Evolutionary conservation across 2,113 vertebrate species (phyloP).

Genomic region (Cynocephalus volans): DNA sequence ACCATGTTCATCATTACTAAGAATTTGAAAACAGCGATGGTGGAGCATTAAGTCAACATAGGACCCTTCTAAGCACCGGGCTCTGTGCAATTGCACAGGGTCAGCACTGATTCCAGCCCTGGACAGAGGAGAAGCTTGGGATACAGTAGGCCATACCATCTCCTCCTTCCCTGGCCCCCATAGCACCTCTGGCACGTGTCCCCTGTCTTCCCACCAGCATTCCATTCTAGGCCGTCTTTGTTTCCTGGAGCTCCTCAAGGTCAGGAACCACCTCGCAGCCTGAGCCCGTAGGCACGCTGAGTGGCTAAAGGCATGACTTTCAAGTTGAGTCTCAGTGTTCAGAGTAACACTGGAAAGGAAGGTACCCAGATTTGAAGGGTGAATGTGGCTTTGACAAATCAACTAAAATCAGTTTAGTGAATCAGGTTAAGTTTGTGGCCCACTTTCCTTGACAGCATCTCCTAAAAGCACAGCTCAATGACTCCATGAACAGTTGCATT

Average conservation of each 20-base stretch:
- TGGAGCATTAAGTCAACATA: rapidly evolving
- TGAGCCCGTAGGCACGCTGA: no score
- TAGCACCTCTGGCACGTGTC: rapidly evolving
- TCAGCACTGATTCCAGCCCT: rapidly evolving
- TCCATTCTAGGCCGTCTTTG: background rate
- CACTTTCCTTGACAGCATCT: background rate
- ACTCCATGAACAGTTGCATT: background rate
- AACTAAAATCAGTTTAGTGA: background rate
- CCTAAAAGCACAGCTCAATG: background rate
- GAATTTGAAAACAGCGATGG: background rate
- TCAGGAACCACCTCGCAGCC: background rate
- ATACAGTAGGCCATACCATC: background rate
- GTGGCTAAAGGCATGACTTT: background rate
- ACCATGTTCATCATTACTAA: rapidly evolving
- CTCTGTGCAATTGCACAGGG: rapidly evolving
- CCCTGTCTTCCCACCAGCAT: background rate
- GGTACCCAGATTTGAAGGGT: background rate
- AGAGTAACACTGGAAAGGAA: background rate
- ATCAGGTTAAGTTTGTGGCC: conserved; percentile 46
- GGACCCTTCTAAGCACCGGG: rapidly evolving
- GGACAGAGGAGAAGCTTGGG: rapidly evolving
- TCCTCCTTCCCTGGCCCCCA: background rate
- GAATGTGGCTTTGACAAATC: background rate
- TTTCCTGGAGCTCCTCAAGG: background rate
- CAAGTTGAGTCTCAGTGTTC: background rate